A percentile compares a stretch with the other conserved stretches of the same genome.
phyloP scores from a whole-genome alignment of 1,140 invertebrate species.

The Melanaphis sacchari region DNA sequence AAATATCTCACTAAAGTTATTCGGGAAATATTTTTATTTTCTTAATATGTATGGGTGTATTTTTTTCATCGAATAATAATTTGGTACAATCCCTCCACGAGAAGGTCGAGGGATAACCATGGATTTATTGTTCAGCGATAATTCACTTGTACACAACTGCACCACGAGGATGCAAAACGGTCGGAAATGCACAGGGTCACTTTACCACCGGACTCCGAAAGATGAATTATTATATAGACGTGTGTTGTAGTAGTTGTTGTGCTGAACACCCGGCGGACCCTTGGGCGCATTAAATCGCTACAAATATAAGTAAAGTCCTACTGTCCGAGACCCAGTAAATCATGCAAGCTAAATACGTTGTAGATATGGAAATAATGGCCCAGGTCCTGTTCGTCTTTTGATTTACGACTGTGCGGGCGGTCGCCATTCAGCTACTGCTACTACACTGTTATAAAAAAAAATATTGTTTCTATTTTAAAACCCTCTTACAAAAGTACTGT shows the following conservation, averaged over 20 bases:
- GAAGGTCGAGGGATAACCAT: neutral
- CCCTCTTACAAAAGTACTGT: neutral
- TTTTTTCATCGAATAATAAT: constrained; percentile 52
- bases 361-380: constrained; percentile 54
- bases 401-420: constrained; percentile 36
- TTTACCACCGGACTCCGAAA: constrained; percentile 35
- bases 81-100: neutral
- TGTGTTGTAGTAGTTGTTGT: neutral
- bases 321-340: constrained; percentile 52
- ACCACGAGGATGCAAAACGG: constrained; percentile 45
- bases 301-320: constrained; percentile 53
- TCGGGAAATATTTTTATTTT: constrained; percentile 26
- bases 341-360: constrained; percentile 36
- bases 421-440: neutral
- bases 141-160: constrained; percentile 52
- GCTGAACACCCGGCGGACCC: constrained; percentile 50
- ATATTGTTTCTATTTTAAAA: constrained; percentile 43
- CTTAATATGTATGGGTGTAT: neutral
- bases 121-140: constrained; percentile 52
- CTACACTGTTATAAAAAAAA: neutral
- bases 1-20: constrained; percentile 34
- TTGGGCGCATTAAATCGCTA: constrained; percentile 53
- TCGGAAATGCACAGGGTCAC: constrained; percentile 41
- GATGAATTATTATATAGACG: constrained; percentile 50
- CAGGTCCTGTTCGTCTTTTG: constrained; percentile 45